These are phyloP conservation scores for Vicugna pacos DNA, from an alignment of 2,113 vertebrate genomes.

Conservation along the genomic window DNA sequence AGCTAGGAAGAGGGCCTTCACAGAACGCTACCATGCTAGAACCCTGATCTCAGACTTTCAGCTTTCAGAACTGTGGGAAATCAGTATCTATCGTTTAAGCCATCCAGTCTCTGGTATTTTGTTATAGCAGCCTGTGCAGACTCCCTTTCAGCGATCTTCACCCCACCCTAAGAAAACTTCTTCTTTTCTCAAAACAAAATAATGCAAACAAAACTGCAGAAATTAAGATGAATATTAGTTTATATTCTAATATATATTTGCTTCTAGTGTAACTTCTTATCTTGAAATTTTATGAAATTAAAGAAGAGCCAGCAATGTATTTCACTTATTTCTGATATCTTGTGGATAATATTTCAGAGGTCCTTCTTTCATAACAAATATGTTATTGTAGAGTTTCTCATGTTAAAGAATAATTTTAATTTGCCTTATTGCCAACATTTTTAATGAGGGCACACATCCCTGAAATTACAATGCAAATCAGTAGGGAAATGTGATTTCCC, in stretches of 20 bases:
- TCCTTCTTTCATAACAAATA: background rate
- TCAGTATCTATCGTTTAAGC: background rate
- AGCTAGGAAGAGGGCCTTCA: background rate
- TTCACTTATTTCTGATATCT: constrained; percentile 15
- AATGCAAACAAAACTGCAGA: background rate
- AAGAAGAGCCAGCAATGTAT: background rate
- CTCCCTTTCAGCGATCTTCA: background rate
- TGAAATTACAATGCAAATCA: constrained; percentile 26
- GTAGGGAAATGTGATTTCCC: background rate
- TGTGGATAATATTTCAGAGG: constrained; percentile 32
- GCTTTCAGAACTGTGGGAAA: background rate
- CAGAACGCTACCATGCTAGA: background rate
- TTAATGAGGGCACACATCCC: constrained; percentile 24
- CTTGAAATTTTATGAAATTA: background rate
- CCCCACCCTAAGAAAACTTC: background rate
- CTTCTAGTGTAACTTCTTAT: background rate
- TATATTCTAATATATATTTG: background rate
- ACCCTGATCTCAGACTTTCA: background rate
- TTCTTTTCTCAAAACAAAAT: background rate
- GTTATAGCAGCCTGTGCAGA: background rate
- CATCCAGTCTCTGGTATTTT: background rate
- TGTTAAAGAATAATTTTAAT: constrained; percentile 46
- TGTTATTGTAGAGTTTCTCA: background rate
- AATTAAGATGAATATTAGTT: background rate
- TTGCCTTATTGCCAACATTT: constrained; percentile 49